These are phyloP conservation scores for Eremobia ochroleuca DNA, from an alignment of 2,888 invertebrate genomes.

Conservation along the genomic window DNA sequence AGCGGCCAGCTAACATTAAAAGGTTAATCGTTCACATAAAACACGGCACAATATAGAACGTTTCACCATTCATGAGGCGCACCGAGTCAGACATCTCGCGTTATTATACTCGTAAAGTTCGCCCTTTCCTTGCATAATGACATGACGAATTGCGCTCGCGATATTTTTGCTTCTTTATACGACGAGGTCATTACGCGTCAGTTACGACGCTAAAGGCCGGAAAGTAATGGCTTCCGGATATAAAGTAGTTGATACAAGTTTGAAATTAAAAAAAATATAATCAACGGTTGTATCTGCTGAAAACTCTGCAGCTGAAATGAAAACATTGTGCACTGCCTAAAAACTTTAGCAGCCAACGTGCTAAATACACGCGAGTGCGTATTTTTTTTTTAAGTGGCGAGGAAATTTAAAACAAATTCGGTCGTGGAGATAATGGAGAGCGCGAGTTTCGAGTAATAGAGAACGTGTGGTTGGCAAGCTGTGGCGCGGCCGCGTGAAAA, in stretches of 20 bases:
- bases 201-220: conserved; percentile 77
- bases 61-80: conserved; percentile 87
- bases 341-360: conserved; percentile 72
- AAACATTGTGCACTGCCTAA: conserved; percentile 70
- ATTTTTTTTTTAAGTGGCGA: conserved; percentile 79
- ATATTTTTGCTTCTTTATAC: conserved; percentile 89
- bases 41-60: conserved; percentile 89
- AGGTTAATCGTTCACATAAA: conserved; percentile 91
- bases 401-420: conserved; percentile 87
- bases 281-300: conserved; percentile 47
- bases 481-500: conserved; percentile 83
- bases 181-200: conserved; percentile 87
- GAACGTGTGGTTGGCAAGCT: conserved; percentile 88
- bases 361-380: conserved; percentile 77
- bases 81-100: conserved; percentile 89
- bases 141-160: conserved; percentile 90
- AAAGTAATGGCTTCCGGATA: conserved; percentile 75
- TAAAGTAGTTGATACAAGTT: conserved; percentile 63
- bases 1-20: conserved; percentile 86
- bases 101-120: conserved; percentile 91
- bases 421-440: conserved; percentile 88
- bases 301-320: conserved; percentile 71
- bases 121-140: conserved; percentile 91
- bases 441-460: conserved; percentile 87
- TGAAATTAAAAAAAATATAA: conserved; percentile 24